These are phyloP conservation scores for Papilio aristodemus DNA, from an alignment of 1,140 invertebrate genomes.

Conservation along the genomic window DNA sequence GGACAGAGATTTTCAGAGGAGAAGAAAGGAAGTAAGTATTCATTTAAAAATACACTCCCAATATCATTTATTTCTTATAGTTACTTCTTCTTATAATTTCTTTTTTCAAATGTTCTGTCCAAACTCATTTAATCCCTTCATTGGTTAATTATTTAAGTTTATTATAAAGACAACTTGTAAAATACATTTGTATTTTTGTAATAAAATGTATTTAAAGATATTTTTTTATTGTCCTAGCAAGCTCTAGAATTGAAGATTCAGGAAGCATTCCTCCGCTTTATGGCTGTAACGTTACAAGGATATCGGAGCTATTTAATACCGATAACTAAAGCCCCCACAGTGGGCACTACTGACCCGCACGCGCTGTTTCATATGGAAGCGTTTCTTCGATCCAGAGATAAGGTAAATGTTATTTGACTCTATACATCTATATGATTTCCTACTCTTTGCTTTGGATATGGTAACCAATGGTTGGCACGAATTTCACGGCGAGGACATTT, in stretches of 20 bases:
- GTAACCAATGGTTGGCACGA: too few species aligned
- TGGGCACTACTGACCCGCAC: constrained; percentile 95
- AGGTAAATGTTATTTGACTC: constrained; percentile 63
- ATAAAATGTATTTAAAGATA: not conserved
- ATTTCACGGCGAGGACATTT: too few species aligned
- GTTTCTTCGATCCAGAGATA: constrained; percentile 83
- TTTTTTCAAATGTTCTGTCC: too few species aligned
- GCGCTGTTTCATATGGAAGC: constrained; percentile 97
- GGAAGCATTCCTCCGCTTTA: constrained; percentile 98
- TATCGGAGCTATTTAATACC: constrained; percentile 95
- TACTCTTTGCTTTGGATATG: not conserved
- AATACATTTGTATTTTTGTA: constrained; percentile 19
- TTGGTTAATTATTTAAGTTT: too few species aligned
- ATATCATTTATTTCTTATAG: too few species aligned
- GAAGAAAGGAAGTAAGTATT: constrained; percentile 79
- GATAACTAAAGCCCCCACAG: constrained; percentile 96
- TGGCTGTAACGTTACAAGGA: constrained; percentile 95
- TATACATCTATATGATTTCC: not conserved
- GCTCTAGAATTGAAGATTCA: constrained; percentile 96
- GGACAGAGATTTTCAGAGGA: constrained; percentile 82
- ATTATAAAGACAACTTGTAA: too few species aligned
- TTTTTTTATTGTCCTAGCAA: constrained; percentile 79
- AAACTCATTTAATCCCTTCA: too few species aligned
- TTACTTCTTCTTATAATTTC: too few species aligned
- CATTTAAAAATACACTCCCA: not conserved